Evolutionary conservation across 1,140 invertebrate genomes (phyloP), one percentile per base, ranked within the genome.

Genomic region (Druon quercuslanigerum): DNA sequence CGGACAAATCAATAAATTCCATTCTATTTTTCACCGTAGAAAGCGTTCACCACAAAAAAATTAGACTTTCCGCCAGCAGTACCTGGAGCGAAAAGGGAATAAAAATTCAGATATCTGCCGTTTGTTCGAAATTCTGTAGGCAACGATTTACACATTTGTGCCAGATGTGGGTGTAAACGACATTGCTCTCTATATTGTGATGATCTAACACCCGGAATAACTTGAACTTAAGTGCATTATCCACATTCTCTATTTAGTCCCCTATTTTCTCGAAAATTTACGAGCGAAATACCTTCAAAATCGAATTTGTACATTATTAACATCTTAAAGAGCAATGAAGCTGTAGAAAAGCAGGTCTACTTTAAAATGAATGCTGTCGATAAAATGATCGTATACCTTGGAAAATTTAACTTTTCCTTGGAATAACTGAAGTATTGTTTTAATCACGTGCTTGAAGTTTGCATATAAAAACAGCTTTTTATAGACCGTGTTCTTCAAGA

Each of bases 191-290:
- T 33, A 66, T 66, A 66, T 66, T 66, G 60, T 66, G 60, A 66
- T 66, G 60, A 66, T 66, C 60, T 66, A 66, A 66, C 46, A 66
- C 60, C 60, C 60, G 60, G 60, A 66, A 66, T 66, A 66, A 66
- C 33, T 12, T 40, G 25, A 66, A 66, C 60, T 66, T 66, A 66
- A 66, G 60, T 46, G 60, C 33, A 66, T 40, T 66, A 66, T 66
- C 60, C 60, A 20, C 60, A 66, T 66, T 66, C 60, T 33, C 60
- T 66, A 5, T 33, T 25, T 2, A 40, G 25, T n/a, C 25, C n/a
- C 12, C 60, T 66, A n/a, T 66, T 66, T n/a, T 33, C 40, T 33
- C n/a, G 25, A 40, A n/a, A 66, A 40, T 66, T 40, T n/a, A 66
- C 57, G 25, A 66, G 33, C 60, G 25, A 66, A 25, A 66, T 33